Percentiles rank a stretch among this genome's conserved stretches.
These are phyloP conservation scores for Poicephalus gulielmi DNA, from an alignment of 2,113 vertebrate genomes.

Conservation along the genomic window DNA sequence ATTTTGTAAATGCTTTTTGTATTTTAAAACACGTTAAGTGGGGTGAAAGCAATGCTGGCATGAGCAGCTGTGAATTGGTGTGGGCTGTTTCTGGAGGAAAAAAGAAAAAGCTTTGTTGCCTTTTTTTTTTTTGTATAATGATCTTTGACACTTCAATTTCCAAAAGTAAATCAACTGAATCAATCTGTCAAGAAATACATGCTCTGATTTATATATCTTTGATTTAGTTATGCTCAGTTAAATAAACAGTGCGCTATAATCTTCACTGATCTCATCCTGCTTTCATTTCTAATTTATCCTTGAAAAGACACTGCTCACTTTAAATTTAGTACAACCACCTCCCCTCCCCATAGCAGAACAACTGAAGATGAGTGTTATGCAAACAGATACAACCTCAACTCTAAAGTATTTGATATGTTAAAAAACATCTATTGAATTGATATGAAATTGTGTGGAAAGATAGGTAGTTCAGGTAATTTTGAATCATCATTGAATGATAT, in stretches of 20 bases:
- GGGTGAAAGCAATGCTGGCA: neutral
- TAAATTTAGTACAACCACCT: neutral
- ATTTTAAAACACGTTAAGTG: neutral
- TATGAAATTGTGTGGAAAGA: neutral
- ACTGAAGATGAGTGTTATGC: neutral
- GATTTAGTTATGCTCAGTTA: conserved; percentile 3
- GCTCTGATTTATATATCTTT: conserved; percentile 3
- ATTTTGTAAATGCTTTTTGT: neutral
- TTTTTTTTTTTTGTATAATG: neutral
- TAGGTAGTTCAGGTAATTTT: neutral
- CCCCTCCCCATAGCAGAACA: neutral
- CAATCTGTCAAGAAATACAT: neutral
- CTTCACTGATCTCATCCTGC: neutral
- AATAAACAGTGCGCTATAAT: neutral
- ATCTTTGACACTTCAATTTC: neutral
- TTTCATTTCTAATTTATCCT: conserved; percentile 10
- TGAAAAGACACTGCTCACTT: neutral
- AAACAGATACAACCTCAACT: neutral
- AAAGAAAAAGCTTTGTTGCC: neutral
- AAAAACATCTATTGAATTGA: neutral
- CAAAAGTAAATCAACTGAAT: neutral
- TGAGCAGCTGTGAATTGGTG: neutral
- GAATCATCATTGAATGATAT: neutral
- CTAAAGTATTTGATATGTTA: neutral
- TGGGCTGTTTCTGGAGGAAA: neutral